Percentiles rank a stretch among this genome's conserved stretches.
Evolutionary conservation across 2,888 invertebrate species (phyloP).

Genomic region (Didymodactylos carnosus): DNA sequence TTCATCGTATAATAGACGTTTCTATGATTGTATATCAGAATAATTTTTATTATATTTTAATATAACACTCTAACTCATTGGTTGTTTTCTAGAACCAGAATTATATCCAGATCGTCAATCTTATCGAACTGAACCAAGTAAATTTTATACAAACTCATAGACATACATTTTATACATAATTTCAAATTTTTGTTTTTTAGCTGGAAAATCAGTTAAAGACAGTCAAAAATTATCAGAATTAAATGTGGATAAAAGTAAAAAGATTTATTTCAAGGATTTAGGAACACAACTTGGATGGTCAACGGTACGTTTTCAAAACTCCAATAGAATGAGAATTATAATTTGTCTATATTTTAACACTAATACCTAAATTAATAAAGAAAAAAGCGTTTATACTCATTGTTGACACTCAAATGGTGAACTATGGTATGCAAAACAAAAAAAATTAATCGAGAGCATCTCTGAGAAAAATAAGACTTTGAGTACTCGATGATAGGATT

Average conservation of each 20-base stretch:
- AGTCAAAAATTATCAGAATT: slow-evolving; percentile 3
- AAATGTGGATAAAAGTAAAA: slow-evolving; percentile 1
- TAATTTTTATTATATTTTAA: neutral
- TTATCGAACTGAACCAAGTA: slow-evolving; percentile 5
- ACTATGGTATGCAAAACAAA: no score
- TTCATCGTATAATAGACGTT: neutral
- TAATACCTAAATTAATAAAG: no score
- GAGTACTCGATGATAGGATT: no score
- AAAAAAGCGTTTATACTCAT: no score
- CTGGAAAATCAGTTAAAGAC: slow-evolving; percentile 10
- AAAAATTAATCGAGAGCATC: no score
- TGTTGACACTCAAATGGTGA: no score
- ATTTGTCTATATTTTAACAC: no score
- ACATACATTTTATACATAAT: no score
- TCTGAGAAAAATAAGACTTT: no score
- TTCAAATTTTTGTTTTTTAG: neutral
- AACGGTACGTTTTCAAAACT: slow-evolving; percentile 46
- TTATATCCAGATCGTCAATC: slow-evolving; percentile 10
- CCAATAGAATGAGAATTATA: no score
- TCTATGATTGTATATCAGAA: neutral
- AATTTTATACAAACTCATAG: neutral
- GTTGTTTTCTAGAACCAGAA: neutral
- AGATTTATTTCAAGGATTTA: slow-evolving; percentile 70
- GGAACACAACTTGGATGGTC: slow-evolving; percentile 96
- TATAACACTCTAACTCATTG: no score